Evolutionary conservation across 2,888 invertebrate species (phyloP), one percentile per base, ranked within the genome.

Genomic region (Dermolepida albohirtum): DNA sequence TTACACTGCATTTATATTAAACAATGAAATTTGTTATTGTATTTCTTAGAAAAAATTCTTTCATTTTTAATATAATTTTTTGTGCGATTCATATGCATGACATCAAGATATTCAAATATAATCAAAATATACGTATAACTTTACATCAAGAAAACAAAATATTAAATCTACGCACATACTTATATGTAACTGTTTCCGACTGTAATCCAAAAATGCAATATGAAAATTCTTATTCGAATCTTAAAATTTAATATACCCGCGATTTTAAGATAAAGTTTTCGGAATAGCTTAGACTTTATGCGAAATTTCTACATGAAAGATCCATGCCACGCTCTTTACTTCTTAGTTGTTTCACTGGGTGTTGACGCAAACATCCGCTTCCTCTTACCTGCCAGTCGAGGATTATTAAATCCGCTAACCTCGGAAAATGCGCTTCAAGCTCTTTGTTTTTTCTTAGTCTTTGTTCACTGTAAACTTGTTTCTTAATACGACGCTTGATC

Each of bases 341-440:
- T 50, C 40, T 57, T 41, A 47, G 57, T 49, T 50, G 47, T 47
- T 49, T 14, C 51, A 29, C n/a, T 14, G n/a, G 29, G 22, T 66
- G 70, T 70, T 70, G 70, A 70, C 66, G 66, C 68, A 68, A 68
- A 68, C 70, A 70, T 68, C 66, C 68, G 65, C 27, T 59, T 68
- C 64, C 68, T 39, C 47, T 55, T 55, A 49, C 47, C 14, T 39
- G 39, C 49, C 44, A 49, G 47, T 54, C 54, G 43, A 44, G 68
- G 57, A 68, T 68, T 68, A 68, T 68, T 68, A 68, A 68, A 68
- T 59, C 51, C 62, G 40, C 47, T 27, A 49, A 50, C 51, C 59
- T 68, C 59, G 55, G 40, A 62, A 68, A 44, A 40, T 17, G 50
- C 59, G 54, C 39, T 44, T 27, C 8, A 52, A 27, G 52, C 41